Evolutionary conservation across 2,888 invertebrate species (phyloP).

Genomic region (Trissonchulus latispiculum): DNA sequence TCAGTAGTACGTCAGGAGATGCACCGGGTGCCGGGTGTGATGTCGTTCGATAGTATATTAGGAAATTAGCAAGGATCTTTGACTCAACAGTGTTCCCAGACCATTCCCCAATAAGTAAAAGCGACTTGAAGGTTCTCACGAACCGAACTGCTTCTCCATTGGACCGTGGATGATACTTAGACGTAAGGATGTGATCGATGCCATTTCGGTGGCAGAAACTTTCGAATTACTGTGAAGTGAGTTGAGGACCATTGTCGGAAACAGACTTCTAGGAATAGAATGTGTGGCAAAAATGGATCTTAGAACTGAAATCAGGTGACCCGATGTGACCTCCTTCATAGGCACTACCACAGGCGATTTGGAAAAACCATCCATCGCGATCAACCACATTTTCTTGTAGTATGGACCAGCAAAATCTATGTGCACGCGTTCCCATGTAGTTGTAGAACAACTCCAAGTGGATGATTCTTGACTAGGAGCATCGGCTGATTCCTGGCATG

Average conservation of each 20-base stretch:
- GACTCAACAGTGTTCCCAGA: not conserved
- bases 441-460: conserved; percentile 35
- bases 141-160: conserved; percentile 37
- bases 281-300: conserved; percentile 29
- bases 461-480: conserved; percentile 29
- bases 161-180: conserved; percentile 34
- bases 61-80: not conserved
- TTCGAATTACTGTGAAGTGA: conserved; percentile 32
- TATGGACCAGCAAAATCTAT: conserved; percentile 47
- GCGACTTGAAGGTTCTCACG: conserved; percentile 32
- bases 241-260: conserved; percentile 40
- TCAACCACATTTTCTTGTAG: conserved; percentile 35
- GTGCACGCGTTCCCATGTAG: conserved; percentile 45
- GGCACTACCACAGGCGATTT: conserved; percentile 46
- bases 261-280: conserved; percentile 37
- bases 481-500: conserved; percentile 28
- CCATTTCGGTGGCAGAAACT: conserved; percentile 29
- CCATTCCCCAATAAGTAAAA: too few species aligned
- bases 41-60: not conserved
- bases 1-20: not conserved
- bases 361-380: conserved; percentile 45
- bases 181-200: conserved; percentile 28
- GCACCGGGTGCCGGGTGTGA: not conserved
- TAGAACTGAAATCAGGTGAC: conserved; percentile 28
- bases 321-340: conserved; percentile 25